Conservation (phyloP, 2,113 vertebrate species). For the Dermatemys mawii region DNA sequence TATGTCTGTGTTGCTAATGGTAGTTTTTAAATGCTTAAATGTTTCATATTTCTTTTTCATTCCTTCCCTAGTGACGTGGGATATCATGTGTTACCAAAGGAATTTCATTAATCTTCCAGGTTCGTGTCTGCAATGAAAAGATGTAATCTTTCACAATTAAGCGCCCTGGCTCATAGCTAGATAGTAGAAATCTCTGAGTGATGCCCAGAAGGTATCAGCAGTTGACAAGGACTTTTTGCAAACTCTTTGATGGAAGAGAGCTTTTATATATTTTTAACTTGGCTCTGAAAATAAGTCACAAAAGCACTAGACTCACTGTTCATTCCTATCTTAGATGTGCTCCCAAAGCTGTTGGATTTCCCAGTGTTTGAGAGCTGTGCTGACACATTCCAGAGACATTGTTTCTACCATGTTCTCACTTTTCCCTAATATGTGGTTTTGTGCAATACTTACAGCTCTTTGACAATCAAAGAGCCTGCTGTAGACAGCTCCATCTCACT, state of each 20-base stretch:
- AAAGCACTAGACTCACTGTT: constrained; percentile 13
- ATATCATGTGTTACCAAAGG: constrained; percentile 39
- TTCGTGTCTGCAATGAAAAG: constrained; percentile 47
- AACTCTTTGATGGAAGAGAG: not conserved
- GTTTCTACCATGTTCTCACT: not conserved
- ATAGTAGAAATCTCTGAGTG: constrained; percentile 62
- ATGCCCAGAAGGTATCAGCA: constrained; percentile 40
- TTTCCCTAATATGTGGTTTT: constrained; percentile 10
- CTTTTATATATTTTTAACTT: not conserved
- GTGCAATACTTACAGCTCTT: not conserved
- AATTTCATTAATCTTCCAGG: constrained; percentile 59
- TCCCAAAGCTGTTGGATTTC: constrained; percentile 51
- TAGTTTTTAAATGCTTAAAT: constrained; percentile 53
- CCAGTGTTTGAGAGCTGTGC: not conserved
- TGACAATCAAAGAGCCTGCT: not conserved
- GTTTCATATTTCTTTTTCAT: constrained; percentile 56
- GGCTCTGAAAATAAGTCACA: not conserved
- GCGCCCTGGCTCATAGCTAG: constrained; percentile 38
- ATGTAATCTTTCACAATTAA: constrained; percentile 51
- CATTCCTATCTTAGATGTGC: not conserved
- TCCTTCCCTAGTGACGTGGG: constrained; percentile 51
- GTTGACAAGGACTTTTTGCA: constrained; percentile 57
- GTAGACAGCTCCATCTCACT: constrained; percentile 37
- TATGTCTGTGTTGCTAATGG: not conserved
- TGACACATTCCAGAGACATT: not conserved